Percentiles rank a stretch among this genome's conserved stretches.
These are phyloP conservation scores for Drosophila mayaguana DNA, from an alignment of 2,888 invertebrate genomes.

Conservation along the genomic window DNA sequence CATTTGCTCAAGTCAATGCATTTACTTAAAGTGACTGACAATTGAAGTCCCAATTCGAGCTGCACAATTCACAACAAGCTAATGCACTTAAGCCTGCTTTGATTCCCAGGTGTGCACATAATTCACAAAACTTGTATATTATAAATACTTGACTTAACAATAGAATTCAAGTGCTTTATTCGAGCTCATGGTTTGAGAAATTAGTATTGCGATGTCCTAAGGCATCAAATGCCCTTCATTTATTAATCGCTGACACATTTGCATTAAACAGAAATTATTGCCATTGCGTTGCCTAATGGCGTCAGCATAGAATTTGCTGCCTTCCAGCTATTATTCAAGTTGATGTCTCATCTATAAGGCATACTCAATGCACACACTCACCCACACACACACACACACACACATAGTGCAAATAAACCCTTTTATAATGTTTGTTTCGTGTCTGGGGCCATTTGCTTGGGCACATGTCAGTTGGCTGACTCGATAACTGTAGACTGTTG, in stretches of 20 bases:
- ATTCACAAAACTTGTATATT: constrained; percentile 9
- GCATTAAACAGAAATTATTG: constrained; percentile 24
- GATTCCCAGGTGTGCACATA: constrained; percentile 7
- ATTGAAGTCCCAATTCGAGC: not conserved
- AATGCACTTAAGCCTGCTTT: not conserved
- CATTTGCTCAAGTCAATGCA: not conserved
- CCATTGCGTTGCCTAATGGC: constrained; percentile 29
- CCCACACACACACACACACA: constrained; percentile 7
- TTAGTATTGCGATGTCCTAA: constrained; percentile 4
- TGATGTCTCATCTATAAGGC: constrained; percentile 38
- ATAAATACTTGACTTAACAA: not conserved
- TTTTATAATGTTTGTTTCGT: constrained; percentile 23
- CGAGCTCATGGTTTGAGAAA: constrained; percentile 2
- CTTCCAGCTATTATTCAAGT: constrained; percentile 47
- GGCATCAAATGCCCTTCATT: constrained; percentile 34
- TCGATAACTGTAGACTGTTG: constrained; percentile 22
- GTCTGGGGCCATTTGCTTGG: constrained; percentile 31
- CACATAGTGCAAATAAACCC: constrained; percentile 32
- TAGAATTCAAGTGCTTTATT: constrained; percentile 19
- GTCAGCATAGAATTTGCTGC: constrained; percentile 16
- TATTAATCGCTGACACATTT: constrained; percentile 33
- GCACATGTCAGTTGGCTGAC: constrained; percentile 38
- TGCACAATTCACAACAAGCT: not conserved
- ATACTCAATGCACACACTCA: constrained; percentile 8
- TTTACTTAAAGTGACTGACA: not conserved